phyloP scores from a whole-genome alignment of 2,888 invertebrate genomes.

The Hermaeophaga mercurialis region DNA sequence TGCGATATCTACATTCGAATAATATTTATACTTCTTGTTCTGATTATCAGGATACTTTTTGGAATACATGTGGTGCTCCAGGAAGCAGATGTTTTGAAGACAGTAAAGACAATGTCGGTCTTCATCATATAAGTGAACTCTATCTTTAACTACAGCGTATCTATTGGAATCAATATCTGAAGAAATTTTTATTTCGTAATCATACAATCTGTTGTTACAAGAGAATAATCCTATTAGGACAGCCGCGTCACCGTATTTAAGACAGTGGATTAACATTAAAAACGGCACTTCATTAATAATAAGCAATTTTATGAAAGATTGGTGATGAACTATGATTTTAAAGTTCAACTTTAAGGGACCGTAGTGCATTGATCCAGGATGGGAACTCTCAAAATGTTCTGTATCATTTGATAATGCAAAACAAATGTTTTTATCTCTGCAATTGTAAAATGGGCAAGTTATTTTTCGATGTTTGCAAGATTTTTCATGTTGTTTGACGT shows the following conservation, averaged over 20 bases:
- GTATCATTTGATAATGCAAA: conserved; percentile 28
- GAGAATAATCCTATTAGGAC: conserved; percentile 34
- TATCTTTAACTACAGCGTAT: conserved; percentile 29
- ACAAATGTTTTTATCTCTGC: conserved; percentile 33
- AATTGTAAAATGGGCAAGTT: conserved; percentile 35
- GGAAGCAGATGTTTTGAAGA: conserved; percentile 33
- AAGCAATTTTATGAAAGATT: conserved; percentile 34
- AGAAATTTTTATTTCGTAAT: conserved; percentile 32
- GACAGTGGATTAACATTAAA: conserved; percentile 32
- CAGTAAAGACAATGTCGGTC: conserved; percentile 35
- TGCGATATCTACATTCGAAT: conserved; percentile 30
- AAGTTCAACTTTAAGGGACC: conserved; percentile 23
- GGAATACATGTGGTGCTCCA: conserved; percentile 31
- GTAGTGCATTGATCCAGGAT: conserved; percentile 33
- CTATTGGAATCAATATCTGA: conserved; percentile 23
- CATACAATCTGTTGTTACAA: conserved; percentile 24
- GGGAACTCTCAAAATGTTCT: conserved; percentile 34
- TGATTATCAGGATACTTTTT: conserved; percentile 31
- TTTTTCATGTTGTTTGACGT: conserved; percentile 33
- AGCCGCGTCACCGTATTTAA: conserved; percentile 33
- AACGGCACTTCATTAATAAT: conserved; percentile 31
- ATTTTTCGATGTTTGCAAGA: conserved; percentile 31
- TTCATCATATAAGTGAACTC: conserved; percentile 31
- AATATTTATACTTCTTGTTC: conserved; percentile 31
- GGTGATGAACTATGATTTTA: conserved; percentile 28